Evolutionary conservation across 2,797 vertebrate species (phyloP).

Genomic region (Premnoplex brunnescens): DNA sequence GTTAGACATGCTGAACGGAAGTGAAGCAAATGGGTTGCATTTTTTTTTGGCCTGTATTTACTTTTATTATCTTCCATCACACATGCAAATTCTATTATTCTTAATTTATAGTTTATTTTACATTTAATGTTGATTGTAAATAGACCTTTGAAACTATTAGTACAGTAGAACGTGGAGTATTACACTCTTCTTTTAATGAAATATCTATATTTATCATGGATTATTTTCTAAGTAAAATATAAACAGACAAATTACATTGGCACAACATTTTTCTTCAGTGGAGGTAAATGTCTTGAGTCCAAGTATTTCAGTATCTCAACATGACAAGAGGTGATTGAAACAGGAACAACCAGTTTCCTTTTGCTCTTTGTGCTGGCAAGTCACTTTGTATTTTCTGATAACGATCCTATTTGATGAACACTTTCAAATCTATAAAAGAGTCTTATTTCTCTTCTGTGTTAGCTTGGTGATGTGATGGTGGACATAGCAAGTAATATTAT

Average conservation of each 20-base stretch:
- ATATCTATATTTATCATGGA: neutral
- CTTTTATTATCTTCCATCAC: neutral
- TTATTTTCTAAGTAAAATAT: neutral
- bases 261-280: neutral
- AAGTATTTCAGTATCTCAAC: neutral
- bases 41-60: neutral
- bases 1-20: neutral
- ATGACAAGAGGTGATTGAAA: neutral
- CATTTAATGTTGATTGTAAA: neutral
- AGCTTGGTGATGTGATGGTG: conserved; percentile 96
- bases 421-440: neutral
- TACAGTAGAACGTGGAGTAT: neutral
- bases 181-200: neutral
- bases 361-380: neutral
- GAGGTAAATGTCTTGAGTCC: neutral
- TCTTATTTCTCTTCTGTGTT: conserved; percentile 7
- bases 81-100: neutral
- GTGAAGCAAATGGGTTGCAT: neutral
- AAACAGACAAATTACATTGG: neutral
- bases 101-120: neutral
- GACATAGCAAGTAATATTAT: conserved; percentile 97
- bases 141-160: neutral
- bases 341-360: neutral
- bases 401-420: neutral
- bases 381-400: neutral